Evolutionary conservation across 2,888 invertebrate species (phyloP).

Genomic region (Acrocera orbiculus): DNA sequence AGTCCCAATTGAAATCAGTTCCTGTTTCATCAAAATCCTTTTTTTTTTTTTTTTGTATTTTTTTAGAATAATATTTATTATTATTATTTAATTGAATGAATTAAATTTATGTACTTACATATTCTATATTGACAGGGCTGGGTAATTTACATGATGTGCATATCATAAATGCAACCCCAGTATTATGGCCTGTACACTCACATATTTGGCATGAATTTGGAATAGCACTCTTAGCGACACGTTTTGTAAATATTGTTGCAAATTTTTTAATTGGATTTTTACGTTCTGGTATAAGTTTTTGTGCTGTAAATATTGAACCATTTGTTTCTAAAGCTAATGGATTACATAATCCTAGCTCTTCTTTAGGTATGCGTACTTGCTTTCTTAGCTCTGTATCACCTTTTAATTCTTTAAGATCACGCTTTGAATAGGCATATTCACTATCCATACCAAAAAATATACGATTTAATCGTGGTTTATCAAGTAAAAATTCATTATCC

Average conservation of each 20-base stretch:
- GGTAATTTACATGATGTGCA: constrained; percentile 40
- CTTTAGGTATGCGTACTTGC: constrained; percentile 59
- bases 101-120: constrained; percentile 28
- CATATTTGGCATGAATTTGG: constrained; percentile 45
- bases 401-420: constrained; percentile 45
- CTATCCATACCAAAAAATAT: constrained; percentile 67
- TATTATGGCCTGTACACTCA: constrained; percentile 48
- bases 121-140: constrained; percentile 32
- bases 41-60: not conserved
- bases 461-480: constrained; percentile 51
- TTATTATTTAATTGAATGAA: not conserved
- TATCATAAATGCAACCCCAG: constrained; percentile 46
- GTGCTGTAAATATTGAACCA: constrained; percentile 47
- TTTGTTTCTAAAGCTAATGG: constrained; percentile 72
- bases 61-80: not conserved
- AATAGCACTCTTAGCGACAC: constrained; percentile 42
- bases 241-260: constrained; percentile 45
- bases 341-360: constrained; percentile 57
- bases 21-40: constrained; percentile 10
- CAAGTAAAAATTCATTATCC: constrained; percentile 61
- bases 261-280: constrained; percentile 42
- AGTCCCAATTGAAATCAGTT: constrained; percentile 8
- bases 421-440: constrained; percentile 58
- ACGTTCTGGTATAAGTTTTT: constrained; percentile 39
- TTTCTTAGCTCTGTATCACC: constrained; percentile 56